phyloP scores from a whole-genome alignment of 2,113 vertebrate species.

The Bettongia penicillata region DNA sequence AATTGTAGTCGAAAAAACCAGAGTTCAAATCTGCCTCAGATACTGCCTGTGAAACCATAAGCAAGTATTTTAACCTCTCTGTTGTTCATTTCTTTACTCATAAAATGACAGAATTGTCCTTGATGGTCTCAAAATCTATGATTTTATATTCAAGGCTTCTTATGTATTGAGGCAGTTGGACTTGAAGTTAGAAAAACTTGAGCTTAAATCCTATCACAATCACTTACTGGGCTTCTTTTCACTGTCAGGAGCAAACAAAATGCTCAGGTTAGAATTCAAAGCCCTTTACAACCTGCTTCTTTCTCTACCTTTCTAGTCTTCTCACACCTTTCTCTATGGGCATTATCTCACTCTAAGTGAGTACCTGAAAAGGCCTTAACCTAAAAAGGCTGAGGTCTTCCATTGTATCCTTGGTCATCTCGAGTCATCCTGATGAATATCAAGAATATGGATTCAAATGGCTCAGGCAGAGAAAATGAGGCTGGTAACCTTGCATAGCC shows the following conservation, averaged over 20 bases:
- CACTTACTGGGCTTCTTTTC: not conserved
- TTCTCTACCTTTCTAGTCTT: not conserved
- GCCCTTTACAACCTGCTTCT: not conserved
- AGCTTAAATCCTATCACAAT: not conserved
- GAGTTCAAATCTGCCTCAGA: not conserved
- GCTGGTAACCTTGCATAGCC: too few relatives aligned
- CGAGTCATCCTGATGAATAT: too few relatives aligned
- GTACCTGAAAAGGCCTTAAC: too few relatives aligned
- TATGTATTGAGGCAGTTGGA: not conserved
- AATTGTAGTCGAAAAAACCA: not conserved
- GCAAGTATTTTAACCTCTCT: not conserved
- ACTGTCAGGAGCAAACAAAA: not conserved
- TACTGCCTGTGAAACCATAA: not conserved
- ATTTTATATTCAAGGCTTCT: not conserved
- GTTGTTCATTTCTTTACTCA: not conserved
- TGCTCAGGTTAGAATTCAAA: not conserved
- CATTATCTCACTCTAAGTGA: too few relatives aligned
- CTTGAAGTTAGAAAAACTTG: not conserved
- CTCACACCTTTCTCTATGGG: not conserved
- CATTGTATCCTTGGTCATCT: too few relatives aligned
- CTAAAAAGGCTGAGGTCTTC: too few relatives aligned
- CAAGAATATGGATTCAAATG: too few relatives aligned
- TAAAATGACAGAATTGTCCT: not conserved
- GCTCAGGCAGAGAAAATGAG: too few relatives aligned
- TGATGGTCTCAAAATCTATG: not conserved